Base-by-base conservation (phyloP, 1,140 invertebrate genomes). In the Brachionus rotundiformis region DNA sequence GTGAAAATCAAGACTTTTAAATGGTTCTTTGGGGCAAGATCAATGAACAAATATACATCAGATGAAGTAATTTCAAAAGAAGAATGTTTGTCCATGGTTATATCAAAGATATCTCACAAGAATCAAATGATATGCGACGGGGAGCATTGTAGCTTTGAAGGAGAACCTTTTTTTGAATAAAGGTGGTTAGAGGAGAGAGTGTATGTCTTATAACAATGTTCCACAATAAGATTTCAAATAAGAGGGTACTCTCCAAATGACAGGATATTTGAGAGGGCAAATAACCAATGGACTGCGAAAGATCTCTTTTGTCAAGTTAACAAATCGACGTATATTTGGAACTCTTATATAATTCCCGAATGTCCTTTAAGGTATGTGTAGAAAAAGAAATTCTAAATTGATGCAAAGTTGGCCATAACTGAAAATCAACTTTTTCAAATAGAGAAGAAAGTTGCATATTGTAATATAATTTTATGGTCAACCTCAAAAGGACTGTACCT, bases 91-190 rank as follows among this genome's bases (percentile, higher is more conserved):
- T 7, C 73, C 33, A 47, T 76, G 73, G 31, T 44, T 44, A 76
- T 76, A 76, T 27, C 73, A 49, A 59, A 59, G 49, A 76, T 31
- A 76, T 76, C 39, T 59, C 41, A 33, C 41, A 76, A 47, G 7
- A 29, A 76, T 47, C 25, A 29, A 31, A 76, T 76, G 73, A 25
- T 49, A 13, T 76, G 73, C 73, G 39, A 41, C 33, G 39, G 16
- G 33, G 19, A 76, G 8, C 25, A 16, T 59, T 76, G 73, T 47
- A 76, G 16, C 36, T 76, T 29, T 29, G 73, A 76, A 29, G 39
- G 25, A 8, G 73, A 49, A n/a, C 73, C 36, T 68, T 68, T 13
- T 31, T 33, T 68, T 33, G 31, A 68, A 33, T 68, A 33, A 16
- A 36, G n/a, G 27, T 68, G 31, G 63, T 68, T 68, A 68, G 31